phyloP scores from a whole-genome alignment of 1,140 invertebrate species.

The Centruroides sculpturatus region DNA sequence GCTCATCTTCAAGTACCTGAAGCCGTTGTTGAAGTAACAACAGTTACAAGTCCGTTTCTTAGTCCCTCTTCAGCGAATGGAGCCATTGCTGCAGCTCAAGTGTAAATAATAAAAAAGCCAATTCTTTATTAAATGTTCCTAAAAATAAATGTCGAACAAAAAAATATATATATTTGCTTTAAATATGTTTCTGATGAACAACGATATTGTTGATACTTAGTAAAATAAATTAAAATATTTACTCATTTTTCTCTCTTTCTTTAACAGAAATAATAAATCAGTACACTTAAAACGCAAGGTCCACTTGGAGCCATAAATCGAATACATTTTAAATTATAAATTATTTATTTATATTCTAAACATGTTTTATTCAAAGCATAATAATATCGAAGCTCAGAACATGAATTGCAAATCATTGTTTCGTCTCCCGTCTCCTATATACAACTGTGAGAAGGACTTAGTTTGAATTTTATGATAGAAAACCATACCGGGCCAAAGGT shows the following conservation, averaged over 20 bases:
- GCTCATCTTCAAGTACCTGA: conserved; percentile 9
- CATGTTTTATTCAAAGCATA: neutral
- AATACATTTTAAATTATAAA: neutral
- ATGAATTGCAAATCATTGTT: conserved; percentile 10
- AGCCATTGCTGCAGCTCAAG: conserved; percentile 4
- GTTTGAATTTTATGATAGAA: no score
- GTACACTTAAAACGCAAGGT: no score
- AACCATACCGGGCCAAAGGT: no score
- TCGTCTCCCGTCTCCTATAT: conserved; percentile 8
- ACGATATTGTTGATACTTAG: neutral
- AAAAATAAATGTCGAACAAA: neutral
- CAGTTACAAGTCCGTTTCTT: no score
- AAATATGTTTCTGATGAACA: neutral
- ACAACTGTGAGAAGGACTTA: neutral
- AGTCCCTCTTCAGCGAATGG: neutral
- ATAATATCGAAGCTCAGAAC: neutral
- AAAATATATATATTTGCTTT: neutral
- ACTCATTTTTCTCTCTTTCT: no score
- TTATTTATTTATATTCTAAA: neutral
- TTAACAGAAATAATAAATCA: no score
- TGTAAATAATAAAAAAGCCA: neutral
- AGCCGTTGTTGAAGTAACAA: neutral
- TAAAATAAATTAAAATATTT: neutral
- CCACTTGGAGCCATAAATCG: neutral
- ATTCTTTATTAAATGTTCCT: neutral